Evolutionary conservation across 2,113 vertebrate species (phyloP), one percentile per base, ranked within the genome.

Genomic region (Syrrhaptes paradoxus): DNA sequence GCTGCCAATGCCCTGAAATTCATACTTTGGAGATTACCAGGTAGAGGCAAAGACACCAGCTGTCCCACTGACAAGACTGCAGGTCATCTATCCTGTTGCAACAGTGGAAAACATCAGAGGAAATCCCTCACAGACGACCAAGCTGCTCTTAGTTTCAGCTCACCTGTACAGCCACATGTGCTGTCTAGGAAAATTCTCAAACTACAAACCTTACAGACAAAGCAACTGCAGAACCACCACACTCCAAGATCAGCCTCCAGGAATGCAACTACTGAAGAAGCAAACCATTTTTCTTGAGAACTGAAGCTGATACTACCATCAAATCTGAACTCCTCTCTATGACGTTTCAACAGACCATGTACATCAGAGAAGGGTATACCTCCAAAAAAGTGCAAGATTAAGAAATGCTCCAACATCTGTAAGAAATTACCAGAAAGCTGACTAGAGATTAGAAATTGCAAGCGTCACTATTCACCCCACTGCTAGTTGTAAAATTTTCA

Each of bases 21-120:
- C 49, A 5, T 31, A 46, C 28, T 61, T 6, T 57, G 41, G 15
- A 26, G 17, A 68, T 34, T 34, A 72, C 45, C 17, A 52, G 21
- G 36, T n/a, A 72, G 26, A 59, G 12, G 34, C 34, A 65, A 80
- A 88, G 54, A 58, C 14, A 84, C 5, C 20, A 49, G 61, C 28
- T 3, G 1, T 6, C 38, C 36, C 29, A 13, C 19, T 34, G 61
- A 21, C 48, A 11, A 38, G 17, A 8, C 8, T 15, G 34, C 19
- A 62, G 18, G 16, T 25, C 28, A 61, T 54, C 16, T 48, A n/a
- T 38, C 41, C 51, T 25, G 36, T 0, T 67, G 61, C 25, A 78
- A 49, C 0, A 0, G 46, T 21, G 6, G 32, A 58, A 83, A 49
- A 43, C 1, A 8, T 11, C n/a, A 74, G 7, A 63, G 38, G 34